Conservation (phyloP, 2,888 invertebrate species). For the Drosophila meridionalis region DNA sequence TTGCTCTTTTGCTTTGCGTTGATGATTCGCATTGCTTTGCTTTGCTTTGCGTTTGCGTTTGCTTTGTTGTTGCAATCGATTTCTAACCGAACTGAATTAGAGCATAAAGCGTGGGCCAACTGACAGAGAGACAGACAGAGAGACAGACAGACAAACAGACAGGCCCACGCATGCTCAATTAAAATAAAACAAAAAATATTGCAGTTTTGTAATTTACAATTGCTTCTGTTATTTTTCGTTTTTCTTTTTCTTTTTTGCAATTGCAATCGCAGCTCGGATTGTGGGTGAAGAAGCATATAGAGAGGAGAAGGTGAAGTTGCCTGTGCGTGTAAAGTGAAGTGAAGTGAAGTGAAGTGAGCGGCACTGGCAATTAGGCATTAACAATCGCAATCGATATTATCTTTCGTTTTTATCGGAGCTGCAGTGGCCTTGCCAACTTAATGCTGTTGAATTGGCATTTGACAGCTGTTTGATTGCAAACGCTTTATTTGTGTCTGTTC, state of each 20-base stretch:
- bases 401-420: conserved; percentile 40
- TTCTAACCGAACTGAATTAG: conserved; percentile 77
- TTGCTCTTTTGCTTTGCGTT: conserved; percentile 47
- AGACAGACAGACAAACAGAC: conserved; percentile 31
- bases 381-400: conserved; percentile 49
- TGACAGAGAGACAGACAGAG: conserved; percentile 31
- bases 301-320: conserved; percentile 10
- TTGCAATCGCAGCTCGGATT: conserved; percentile 26
- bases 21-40: conserved; percentile 40
- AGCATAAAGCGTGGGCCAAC: conserved; percentile 77
- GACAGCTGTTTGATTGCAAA: conserved; percentile 55
- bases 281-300: conserved; percentile 21
- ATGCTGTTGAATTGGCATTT: conserved; percentile 43
- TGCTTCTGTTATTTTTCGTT: conserved; percentile 18
- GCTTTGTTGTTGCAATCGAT: conserved; percentile 70
- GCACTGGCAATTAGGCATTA: conserved; percentile 49
- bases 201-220: conserved; percentile 57
- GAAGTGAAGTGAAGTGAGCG: conserved; percentile 55
- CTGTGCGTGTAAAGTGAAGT: conserved; percentile 46
- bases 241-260: conserved; percentile 35
- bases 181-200: conserved; percentile 60
- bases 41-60: conserved; percentile 21
- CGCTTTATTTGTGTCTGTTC: conserved; percentile 42
- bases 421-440: conserved; percentile 34
- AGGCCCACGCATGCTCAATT: conserved; percentile 72